phyloP scores from a whole-genome alignment of 2,888 invertebrate genomes.

The Falcaria lacertinaria region DNA sequence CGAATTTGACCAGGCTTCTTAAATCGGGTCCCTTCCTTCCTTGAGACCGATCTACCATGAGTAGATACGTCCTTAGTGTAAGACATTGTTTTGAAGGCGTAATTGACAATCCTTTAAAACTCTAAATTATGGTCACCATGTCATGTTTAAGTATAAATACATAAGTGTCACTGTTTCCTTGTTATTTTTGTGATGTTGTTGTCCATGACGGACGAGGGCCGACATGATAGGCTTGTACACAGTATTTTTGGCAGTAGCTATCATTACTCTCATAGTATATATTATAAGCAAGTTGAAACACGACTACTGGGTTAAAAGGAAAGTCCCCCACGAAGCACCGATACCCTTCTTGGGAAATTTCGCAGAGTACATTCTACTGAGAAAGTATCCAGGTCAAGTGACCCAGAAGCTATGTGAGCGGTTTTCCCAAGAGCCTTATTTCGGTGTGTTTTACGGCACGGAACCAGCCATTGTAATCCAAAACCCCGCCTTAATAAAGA shows the following conservation, averaged over 20 bases:
- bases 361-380: constrained; percentile 30
- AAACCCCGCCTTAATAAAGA: constrained; percentile 41
- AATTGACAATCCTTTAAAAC: too few relatives aligned
- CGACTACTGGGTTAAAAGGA: constrained; percentile 40
- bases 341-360: constrained; percentile 43
- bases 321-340: constrained; percentile 35
- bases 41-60: too few relatives aligned
- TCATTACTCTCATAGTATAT: constrained; percentile 1
- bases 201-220: neutral
- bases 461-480: constrained; percentile 43
- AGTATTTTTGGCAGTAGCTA: neutral
- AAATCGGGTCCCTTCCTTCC: too few relatives aligned
- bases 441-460: constrained; percentile 51
- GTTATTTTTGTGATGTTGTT: too few relatives aligned
- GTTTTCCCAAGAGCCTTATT: constrained; percentile 35
- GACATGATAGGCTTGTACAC: neutral
- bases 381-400: constrained; percentile 19
- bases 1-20: too few relatives aligned
- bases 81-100: too few relatives aligned
- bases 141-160: neutral
- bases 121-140: neutral
- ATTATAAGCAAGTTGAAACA: constrained; percentile 14
- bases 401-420: constrained; percentile 31
- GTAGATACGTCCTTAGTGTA: too few relatives aligned
- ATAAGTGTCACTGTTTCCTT: too few relatives aligned